phyloP scores from a whole-genome alignment of 2,113 vertebrate species.

The Trogon surrucura region DNA sequence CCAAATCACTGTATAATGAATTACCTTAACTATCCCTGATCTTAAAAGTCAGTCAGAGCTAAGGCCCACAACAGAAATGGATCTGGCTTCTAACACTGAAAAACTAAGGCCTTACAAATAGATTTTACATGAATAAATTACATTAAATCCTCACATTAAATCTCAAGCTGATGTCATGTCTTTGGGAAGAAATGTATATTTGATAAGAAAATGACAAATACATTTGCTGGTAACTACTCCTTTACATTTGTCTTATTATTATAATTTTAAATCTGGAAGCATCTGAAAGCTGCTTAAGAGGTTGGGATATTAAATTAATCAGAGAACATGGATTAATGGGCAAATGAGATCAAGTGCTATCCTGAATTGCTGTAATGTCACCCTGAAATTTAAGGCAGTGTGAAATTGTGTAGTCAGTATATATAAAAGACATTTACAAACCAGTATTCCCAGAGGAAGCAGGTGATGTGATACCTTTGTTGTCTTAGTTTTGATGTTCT shows the following conservation, averaged over 20 bases:
- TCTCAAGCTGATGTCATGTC: not conserved
- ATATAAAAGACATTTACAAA: not conserved
- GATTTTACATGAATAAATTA: not conserved
- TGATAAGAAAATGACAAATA: not conserved
- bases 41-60: not conserved
- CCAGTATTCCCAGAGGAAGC: not conserved
- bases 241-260: not conserved
- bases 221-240: not conserved
- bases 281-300: not conserved
- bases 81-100: not conserved
- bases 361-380: not conserved
- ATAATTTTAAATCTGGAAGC: conserved; percentile 2
- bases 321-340: not conserved
- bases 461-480: not conserved
- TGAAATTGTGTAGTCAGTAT: not conserved
- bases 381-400: not conserved
- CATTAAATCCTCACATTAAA: not conserved
- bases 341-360: not conserved
- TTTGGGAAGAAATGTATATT: not conserved
- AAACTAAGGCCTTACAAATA: not conserved
- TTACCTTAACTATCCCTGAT: not conserved
- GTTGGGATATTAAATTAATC: conserved; percentile 7
- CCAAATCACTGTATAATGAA: not conserved
- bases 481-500: not conserved
- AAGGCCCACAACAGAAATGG: not conserved